These are phyloP conservation scores for Cylas formicarius DNA, from an alignment of 1,140 invertebrate genomes.

Conservation along the genomic window DNA sequence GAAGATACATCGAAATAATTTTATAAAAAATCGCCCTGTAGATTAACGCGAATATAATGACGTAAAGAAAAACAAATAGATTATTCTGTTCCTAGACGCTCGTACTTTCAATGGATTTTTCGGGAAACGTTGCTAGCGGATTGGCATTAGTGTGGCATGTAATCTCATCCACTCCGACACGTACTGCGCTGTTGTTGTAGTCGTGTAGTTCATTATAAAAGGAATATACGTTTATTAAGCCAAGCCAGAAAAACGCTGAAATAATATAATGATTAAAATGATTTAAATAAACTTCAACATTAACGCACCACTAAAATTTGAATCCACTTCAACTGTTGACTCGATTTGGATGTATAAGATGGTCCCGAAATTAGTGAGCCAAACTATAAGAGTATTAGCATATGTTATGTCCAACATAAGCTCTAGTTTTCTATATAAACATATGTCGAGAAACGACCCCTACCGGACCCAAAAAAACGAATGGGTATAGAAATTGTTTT, in stretches of 20 bases:
- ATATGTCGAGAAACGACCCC: no score
- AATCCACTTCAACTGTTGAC: background rate
- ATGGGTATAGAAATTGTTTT: no score
- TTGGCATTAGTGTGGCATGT: slow-evolving; percentile 9
- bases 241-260: slow-evolving; percentile 16
- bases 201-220: slow-evolving; percentile 16
- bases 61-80: no score
- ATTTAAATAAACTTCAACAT: background rate
- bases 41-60: no score
- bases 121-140: slow-evolving; percentile 15
- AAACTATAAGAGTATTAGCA: no score
- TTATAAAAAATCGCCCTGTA: no score
- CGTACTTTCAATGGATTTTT: slow-evolving; percentile 19
- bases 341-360: background rate
- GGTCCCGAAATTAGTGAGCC: background rate
- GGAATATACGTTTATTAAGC: slow-evolving; percentile 13
- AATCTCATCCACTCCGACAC: slow-evolving; percentile 16
- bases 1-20: no score
- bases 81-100: slow-evolving; percentile 9
- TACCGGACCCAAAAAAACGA: no score
- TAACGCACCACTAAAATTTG: background rate
- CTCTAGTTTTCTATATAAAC: no score
- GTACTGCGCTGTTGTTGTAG: slow-evolving; percentile 14
- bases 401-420: no score
- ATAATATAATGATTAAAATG: background rate